phyloP scores from a whole-genome alignment of 2,888 invertebrate genomes.

The Polyploca ridens region DNA sequence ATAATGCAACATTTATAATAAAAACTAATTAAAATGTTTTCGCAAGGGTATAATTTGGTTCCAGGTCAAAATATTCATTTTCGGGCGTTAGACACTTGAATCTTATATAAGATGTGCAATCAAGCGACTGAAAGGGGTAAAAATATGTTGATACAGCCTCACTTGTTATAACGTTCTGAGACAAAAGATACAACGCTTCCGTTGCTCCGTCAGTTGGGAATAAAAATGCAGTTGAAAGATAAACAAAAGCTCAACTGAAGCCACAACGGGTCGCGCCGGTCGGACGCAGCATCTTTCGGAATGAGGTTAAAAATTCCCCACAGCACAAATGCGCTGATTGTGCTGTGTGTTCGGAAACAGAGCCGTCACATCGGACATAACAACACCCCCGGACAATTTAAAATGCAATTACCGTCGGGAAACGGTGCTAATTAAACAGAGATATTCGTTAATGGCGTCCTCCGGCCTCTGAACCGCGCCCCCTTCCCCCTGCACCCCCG shows the following conservation, averaged over 20 bases:
- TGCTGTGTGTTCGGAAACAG: conserved; percentile 1
- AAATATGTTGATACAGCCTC: background rate
- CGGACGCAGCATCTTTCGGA: background rate
- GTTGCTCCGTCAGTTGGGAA: background rate
- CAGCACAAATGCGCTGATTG: background rate
- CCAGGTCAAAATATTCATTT: no score
- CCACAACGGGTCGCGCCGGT: background rate
- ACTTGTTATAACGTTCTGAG: background rate
- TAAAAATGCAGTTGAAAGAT: background rate
- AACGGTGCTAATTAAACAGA: conserved; percentile 68
- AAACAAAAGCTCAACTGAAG: background rate
- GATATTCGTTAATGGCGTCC: conserved; percentile 57
- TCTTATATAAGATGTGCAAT: no score
- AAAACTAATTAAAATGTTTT: conserved; percentile 17
- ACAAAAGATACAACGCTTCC: background rate
- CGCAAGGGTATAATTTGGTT: background rate
- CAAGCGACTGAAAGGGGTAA: no score
- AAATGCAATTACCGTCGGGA: conserved; percentile 67
- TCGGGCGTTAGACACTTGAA: no score
- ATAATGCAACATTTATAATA: conserved; percentile 31
- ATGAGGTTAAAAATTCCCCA: conserved; percentile 10
- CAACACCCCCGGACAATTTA: conserved; percentile 56
- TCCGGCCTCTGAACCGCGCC: conserved; percentile 18
- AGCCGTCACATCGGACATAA: conserved; percentile 16
- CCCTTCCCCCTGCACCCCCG: conserved; percentile 18